Evolutionary conservation across 1,140 invertebrate species (phyloP), one percentile per base, ranked within the genome.

Genomic region (Bicyclus anynana): DNA sequence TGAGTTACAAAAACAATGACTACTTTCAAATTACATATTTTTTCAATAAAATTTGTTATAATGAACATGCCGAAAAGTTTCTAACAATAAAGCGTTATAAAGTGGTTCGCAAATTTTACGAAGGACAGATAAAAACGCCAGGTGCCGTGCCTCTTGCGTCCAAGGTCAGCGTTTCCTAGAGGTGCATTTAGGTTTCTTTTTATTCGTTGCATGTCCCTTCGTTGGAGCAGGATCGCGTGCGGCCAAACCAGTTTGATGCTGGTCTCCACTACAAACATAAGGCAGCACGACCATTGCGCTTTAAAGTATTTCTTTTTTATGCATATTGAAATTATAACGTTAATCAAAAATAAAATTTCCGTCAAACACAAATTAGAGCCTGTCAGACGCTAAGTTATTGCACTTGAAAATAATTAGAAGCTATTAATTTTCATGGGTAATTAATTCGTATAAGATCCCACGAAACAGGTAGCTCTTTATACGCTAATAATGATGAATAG

Each of bases 121-220:
- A 83, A 84, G 80, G 77, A 70, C 83, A 84, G 62, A 83, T 80
- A 87, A 87, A 84, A 87, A 86, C 84, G 77, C 82, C 82, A 87
- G 82, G 81, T 87, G 84, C 80, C 79, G 61, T 74, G 80, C 73
- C 75, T 80, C 80, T 82, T 79, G 78, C 74, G 74, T 77, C 72
- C 84, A 87, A 87, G 84, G 82, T 80, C 76, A 84, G 77, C 76
- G 72, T 80, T 87, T 87, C 84, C 84, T 87, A 87, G 84, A 87
- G 84, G 72, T 87, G 82, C 82, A 86, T 85, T 80, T 87, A 78
- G 80, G 81, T 78, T 78, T 84, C 71, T 82, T 87, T 87, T 87
- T 87, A 82, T 80, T 85, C 67, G 72, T 84, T 84, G 84, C 82
- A 84, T 84, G 74, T 78, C 72, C 78, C 80, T 80, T 74, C 72